Evolutionary conservation across 2,888 invertebrate genomes (phyloP).

Genomic region (Drosophila sordidapex): DNA sequence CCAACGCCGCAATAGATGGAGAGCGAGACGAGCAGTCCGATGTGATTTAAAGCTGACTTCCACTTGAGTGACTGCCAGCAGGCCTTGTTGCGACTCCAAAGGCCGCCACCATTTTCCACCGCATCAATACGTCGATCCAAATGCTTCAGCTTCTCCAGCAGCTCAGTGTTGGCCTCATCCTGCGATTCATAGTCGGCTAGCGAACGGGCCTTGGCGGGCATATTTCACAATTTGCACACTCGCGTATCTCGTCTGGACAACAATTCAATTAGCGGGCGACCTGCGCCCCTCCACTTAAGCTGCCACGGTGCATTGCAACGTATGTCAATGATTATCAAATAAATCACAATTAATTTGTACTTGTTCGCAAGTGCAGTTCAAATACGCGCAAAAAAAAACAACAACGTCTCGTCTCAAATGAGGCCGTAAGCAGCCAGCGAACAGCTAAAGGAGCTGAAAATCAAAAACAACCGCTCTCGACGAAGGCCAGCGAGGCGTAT

Average conservation of each 20-base stretch:
- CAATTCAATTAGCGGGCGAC: constrained; percentile 43
- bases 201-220: constrained; percentile 53
- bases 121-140: constrained; percentile 83
- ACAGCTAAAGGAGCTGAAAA: constrained; percentile 15
- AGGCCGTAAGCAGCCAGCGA: constrained; percentile 12
- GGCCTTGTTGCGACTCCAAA: constrained; percentile 81
- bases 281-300: constrained; percentile 31
- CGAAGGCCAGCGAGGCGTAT: constrained; percentile 81
- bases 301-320: constrained; percentile 28
- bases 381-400: constrained; percentile 45
- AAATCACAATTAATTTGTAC: constrained; percentile 13
- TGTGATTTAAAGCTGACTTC: constrained; percentile 89
- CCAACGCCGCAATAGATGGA: constrained; percentile 92
- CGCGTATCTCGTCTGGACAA: not conserved
- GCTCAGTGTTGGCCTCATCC: constrained; percentile 84
- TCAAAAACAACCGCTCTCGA: constrained; percentile 67
- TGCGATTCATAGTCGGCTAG: constrained; percentile 79
- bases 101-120: constrained; percentile 82
- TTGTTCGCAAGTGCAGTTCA: constrained; percentile 16
- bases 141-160: constrained; percentile 84
- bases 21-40: constrained; percentile 90
- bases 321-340: constrained; percentile 1
- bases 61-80: constrained; percentile 86
- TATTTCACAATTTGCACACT: constrained; percentile 30
- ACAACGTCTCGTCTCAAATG: constrained; percentile 15